Base-by-base conservation (phyloP, 2,797 vertebrate species). In the Neosalanx taihuensis region DNA sequence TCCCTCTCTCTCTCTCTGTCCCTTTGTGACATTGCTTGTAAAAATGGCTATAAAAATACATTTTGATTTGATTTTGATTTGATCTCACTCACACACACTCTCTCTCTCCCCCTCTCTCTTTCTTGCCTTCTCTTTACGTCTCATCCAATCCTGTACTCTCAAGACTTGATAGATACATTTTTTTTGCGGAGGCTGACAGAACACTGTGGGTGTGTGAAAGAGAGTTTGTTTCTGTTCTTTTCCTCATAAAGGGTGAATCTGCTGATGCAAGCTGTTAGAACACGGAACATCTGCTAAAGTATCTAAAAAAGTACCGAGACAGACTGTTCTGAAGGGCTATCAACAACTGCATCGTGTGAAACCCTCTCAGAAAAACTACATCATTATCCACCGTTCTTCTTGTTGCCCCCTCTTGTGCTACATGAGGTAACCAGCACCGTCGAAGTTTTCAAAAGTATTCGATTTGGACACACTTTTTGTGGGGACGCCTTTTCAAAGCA, bases 211-310 rank as follows among this genome's bases (percentile, higher is more conserved):
- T 70, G 72, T 82, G 77, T 81, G 77, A 75, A 81, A 73, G 62
- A n/a, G 64, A 51, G 33, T 17, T 57, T 6, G 60, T 41, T 13
- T 13, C 1, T 71, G 74, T 59, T 70, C 70, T 82, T 76, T 81
- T 57, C 62, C 74, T 78, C 71, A 80, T 85, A 72, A 80, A 79
- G 72, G 7, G 76, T 80, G 69, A 67, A 79, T 82, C 59, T 82
- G 83, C 75, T 74, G 82, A 86, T 75, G 73, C 72, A 76, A 67
- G 71, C 73, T 65, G 49, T 60, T 51, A 31, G 60, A 68, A 72
- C 72, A 64, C 69, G 69, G 23, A 49, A 0, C 18, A 53, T 73
- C 69, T 57, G 31, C 68, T 79, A 70, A 76, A 69, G 63, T 66
- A 72, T 73, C 68, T 70, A 69, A 73, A 76, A 79, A 72, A 46